Evolutionary conservation across 2,888 invertebrate genomes (phyloP).

Genomic region (Cryptus armator): DNA sequence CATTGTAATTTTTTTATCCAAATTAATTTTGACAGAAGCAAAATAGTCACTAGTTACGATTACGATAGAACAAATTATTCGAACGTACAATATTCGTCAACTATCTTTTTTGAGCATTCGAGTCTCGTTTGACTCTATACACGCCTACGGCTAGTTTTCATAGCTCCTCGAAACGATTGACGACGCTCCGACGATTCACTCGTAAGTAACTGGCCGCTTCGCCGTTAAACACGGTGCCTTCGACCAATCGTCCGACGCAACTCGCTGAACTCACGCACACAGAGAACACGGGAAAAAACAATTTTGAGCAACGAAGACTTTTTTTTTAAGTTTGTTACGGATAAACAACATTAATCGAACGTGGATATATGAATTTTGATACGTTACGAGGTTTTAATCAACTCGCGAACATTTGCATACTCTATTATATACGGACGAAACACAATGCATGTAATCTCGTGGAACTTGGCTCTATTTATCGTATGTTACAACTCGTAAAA

Average conservation of each 20-base stretch:
- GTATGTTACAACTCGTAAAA: not conserved
- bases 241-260: conserved; percentile 21
- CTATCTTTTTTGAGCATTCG: conserved; percentile 76
- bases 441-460: not conserved
- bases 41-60: not conserved
- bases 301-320: not conserved
- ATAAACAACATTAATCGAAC: not conserved
- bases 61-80: conserved; percentile 35
- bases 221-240: conserved; percentile 19
- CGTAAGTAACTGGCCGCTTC: conserved; percentile 60
- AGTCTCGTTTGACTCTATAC: conserved; percentile 68
- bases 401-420: not conserved
- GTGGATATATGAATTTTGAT: not conserved
- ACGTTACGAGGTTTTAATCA: not conserved
- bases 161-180: conserved; percentile 67
- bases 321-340: not conserved
- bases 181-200: conserved; percentile 70
- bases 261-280: conserved; percentile 8
- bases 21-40: not conserved
- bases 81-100: conserved; percentile 43
- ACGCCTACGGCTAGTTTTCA: conserved; percentile 71
- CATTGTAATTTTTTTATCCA: not conserved
- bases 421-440: not conserved
- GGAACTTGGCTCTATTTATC: not conserved
- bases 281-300: not conserved